Percentiles rank a stretch among this genome's conserved stretches.
These are phyloP conservation scores for Cladopsammia gracilis DNA, from an alignment of 64 coral and sea anemone species.

Conservation along the genomic window DNA sequence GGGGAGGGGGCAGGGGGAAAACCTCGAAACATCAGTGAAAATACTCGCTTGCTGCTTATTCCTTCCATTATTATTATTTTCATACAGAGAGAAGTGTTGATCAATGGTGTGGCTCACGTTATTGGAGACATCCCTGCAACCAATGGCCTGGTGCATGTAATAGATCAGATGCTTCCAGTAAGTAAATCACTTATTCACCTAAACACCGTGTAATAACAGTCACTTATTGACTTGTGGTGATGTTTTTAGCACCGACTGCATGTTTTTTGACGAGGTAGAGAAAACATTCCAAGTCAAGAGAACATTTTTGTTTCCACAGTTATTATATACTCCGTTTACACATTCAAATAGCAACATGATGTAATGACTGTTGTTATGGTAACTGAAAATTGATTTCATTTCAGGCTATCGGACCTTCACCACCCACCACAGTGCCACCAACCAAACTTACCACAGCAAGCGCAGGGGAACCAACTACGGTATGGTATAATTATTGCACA, in stretches of 20 bases:
- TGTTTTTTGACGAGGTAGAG: neutral
- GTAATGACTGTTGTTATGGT: neutral
- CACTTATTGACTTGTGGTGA: neutral
- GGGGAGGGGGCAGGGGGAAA: neutral
- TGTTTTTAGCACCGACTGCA: neutral
- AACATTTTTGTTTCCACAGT: neutral
- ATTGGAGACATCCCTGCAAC: constrained; percentile 67
- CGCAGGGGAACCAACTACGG: constrained; percentile 5
- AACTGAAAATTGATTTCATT: neutral
- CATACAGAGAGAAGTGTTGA: constrained; percentile 55
- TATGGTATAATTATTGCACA: neutral
- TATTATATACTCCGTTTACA: neutral
- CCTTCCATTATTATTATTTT: neutral
- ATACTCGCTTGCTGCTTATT: neutral
- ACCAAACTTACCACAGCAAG: neutral
- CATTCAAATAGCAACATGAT: neutral
- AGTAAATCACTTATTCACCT: constrained; percentile 24
- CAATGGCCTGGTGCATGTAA: constrained; percentile 79
- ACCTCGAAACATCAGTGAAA: neutral
- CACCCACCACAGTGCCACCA: constrained; percentile 15
- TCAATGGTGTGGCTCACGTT: constrained; percentile 81
- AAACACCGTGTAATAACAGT: neutral
- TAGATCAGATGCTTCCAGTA: constrained; percentile 89
- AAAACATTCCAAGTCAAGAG: neutral
- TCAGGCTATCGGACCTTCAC: neutral